A percentile compares a stretch with the other conserved stretches of the same genome.
Evolutionary conservation across 2,888 invertebrate species (phyloP).

Genomic region (Drosophila koepferae): DNA sequence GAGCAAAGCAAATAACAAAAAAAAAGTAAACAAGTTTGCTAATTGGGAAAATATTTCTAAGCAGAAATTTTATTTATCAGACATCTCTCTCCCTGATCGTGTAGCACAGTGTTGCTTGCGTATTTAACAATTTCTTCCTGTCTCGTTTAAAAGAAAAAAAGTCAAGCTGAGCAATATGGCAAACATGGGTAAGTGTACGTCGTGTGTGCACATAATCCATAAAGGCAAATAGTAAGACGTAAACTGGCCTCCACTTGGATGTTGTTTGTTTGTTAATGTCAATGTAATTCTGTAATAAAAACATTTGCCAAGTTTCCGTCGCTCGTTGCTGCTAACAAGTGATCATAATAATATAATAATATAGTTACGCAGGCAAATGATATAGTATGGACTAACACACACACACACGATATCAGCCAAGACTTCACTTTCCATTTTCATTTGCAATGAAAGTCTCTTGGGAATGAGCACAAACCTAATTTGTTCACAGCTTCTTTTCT

Average conservation of each 20-base stretch:
- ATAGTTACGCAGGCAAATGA: constrained; percentile 11
- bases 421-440: constrained; percentile 49
- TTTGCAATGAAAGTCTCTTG: constrained; percentile 38
- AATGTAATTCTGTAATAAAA: constrained; percentile 53
- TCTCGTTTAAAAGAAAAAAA: constrained; percentile 50
- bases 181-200: constrained; percentile 29
- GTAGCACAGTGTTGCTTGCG: constrained; percentile 24
- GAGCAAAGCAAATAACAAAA: not conserved
- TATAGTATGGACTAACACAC: constrained; percentile 6
- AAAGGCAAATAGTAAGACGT: constrained; percentile 12
- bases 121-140: constrained; percentile 65
- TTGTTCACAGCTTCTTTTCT: constrained; percentile 40
- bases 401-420: constrained; percentile 4
- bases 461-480: constrained; percentile 26
- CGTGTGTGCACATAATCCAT: constrained; percentile 16
- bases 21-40: not conserved
- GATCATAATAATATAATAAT: constrained; percentile 41
- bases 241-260: constrained; percentile 39
- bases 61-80: not conserved
- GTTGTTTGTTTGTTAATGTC: constrained; percentile 29
- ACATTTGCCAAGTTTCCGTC: constrained; percentile 40
- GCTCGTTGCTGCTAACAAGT: constrained; percentile 35
- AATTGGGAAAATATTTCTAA: not conserved
- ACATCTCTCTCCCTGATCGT: not conserved
- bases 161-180: constrained; percentile 25